A percentile compares a stretch with the other conserved stretches of the same genome.
Evolutionary conservation across 2,888 invertebrate species (phyloP).

Genomic region (Poecilus cupreus): DNA sequence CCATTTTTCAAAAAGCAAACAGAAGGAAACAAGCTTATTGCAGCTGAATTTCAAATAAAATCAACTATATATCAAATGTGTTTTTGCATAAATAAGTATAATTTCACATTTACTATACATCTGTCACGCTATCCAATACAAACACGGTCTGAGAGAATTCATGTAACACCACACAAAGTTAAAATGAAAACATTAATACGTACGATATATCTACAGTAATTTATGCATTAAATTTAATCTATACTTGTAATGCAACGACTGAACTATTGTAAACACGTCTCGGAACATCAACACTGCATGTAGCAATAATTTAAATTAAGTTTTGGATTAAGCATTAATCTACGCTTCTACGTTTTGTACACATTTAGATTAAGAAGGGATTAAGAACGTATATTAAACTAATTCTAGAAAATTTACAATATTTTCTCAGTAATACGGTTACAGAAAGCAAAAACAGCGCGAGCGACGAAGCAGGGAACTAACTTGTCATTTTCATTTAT

Average conservation of each 20-base stretch:
- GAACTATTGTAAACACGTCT: background rate
- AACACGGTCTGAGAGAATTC: background rate
- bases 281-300: background rate
- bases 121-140: background rate
- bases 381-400: no score
- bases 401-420: background rate
- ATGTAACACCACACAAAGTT: background rate
- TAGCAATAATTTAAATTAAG: background rate
- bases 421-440: no score
- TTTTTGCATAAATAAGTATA: no score
- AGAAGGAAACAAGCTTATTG: no score
- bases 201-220: background rate
- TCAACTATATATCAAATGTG: no score
- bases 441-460: no score
- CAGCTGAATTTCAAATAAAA: no score
- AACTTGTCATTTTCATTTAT: no score
- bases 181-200: background rate
- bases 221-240: slow-evolving; percentile 12
- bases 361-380: background rate
- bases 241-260: background rate
- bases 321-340: background rate
- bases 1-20: no score
- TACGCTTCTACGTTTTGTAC: background rate
- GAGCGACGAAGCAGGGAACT: no score
- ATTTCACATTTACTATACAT: background rate